Percentiles rank a stretch among this genome's conserved stretches.
phyloP scores from a whole-genome alignment of 1,140 invertebrate genomes.

The Sycophila sp. region DNA sequence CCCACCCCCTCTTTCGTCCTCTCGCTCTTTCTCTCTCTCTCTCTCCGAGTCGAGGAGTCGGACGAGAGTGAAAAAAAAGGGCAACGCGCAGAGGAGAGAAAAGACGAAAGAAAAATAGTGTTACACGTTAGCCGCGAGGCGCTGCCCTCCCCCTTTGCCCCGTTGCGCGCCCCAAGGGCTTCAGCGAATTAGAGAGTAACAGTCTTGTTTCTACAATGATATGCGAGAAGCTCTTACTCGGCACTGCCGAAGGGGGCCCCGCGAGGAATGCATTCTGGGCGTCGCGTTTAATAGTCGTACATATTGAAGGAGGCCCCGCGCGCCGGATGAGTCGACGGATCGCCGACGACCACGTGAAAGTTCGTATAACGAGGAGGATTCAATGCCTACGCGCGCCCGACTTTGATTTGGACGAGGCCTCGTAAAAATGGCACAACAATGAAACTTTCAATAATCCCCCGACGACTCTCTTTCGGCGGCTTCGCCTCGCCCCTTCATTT shows the following conservation, averaged over 20 bases:
- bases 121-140: conserved; percentile 2
- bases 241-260: too few relatives aligned
- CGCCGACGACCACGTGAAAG: background rate
- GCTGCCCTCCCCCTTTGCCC: background rate
- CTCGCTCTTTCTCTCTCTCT: too few relatives aligned
- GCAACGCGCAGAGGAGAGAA: background rate
- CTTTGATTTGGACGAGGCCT: background rate
- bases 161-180: background rate
- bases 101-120: conserved; percentile 29
- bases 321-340: background rate
- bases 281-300: background rate
- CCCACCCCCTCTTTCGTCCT: too few relatives aligned
- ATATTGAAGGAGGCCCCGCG: background rate
- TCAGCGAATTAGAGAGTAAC: conserved; percentile 22
- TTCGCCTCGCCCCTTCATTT: too few relatives aligned
- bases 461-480: too few relatives aligned
- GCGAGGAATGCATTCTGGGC: conserved; percentile 8
- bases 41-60: background rate
- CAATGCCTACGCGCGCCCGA: background rate
- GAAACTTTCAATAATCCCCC: background rate
- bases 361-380: background rate
- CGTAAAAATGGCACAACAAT: conserved; percentile 10
- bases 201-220: conserved; percentile 38
- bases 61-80: background rate
- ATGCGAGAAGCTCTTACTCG: conserved; percentile 36